Conservation (phyloP, 2,113 vertebrate species). For the Ophiodon elongatus region DNA sequence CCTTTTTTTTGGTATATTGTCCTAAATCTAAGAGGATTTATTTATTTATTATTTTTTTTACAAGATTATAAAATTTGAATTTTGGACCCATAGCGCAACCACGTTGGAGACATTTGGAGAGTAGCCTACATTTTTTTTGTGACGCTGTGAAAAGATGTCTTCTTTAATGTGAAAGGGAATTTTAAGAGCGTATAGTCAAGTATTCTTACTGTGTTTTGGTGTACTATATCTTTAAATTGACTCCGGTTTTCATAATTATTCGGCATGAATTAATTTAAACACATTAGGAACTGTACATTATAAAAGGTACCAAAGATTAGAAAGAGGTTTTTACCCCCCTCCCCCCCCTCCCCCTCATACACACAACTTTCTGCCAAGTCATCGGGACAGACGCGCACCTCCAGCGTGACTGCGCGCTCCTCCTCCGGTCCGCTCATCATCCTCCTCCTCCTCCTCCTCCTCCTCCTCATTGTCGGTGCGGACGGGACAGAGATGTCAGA, state of each 20-base stretch:
- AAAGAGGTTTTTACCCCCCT: neutral
- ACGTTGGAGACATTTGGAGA: too few relatives aligned
- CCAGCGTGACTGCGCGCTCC: slow-evolving; percentile 9
- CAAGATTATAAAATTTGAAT: too few relatives aligned
- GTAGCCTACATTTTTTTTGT: neutral
- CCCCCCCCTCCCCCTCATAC: neutral
- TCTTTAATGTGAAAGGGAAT: neutral
- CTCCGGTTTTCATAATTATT: neutral
- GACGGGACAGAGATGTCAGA: slow-evolving; percentile 43
- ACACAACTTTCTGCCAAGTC: slow-evolving; percentile 66
- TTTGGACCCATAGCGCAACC: too few relatives aligned
- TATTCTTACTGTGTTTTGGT: neutral
- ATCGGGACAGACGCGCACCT: slow-evolving; percentile 43
- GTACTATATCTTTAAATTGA: slow-evolving; percentile 33
- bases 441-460: neutral
- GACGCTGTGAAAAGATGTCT: neutral
- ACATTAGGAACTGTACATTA: neutral
- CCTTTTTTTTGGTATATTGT: neutral
- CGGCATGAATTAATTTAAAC: neutral
- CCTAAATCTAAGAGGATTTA: neutral
- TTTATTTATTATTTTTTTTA: too few relatives aligned
- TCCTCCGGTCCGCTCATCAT: neutral
- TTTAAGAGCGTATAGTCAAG: neutral
- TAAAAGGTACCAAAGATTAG: rapidly evolving
- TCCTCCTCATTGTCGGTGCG: neutral